Conservation (phyloP, 2,888 invertebrate species). For the Panopea generosa region DNA sequence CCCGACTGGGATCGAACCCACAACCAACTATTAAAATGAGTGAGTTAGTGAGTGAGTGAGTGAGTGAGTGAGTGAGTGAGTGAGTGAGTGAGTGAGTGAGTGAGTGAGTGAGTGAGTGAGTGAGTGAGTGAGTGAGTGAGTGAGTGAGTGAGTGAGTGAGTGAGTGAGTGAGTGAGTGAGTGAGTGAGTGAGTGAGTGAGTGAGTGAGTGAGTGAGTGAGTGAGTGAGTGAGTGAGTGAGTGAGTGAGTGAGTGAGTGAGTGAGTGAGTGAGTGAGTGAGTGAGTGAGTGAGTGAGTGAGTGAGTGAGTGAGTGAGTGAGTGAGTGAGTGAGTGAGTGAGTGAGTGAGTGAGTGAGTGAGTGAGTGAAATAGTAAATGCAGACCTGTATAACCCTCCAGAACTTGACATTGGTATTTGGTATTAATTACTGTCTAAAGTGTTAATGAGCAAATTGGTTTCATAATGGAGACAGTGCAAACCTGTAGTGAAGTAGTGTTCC, state of each 20-base stretch:
- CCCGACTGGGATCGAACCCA: too few relatives aligned
- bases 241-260: constrained; percentile 7
- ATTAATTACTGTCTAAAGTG: too few relatives aligned
- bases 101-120: constrained; percentile 8
- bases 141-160: not conserved
- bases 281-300: constrained; percentile 22
- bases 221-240: constrained; percentile 1
- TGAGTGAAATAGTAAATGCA: too few relatives aligned
- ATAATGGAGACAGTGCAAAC: too few relatives aligned
- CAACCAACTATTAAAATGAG: too few relatives aligned
- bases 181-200: not conserved
- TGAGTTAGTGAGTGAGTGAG: constrained; percentile 23
- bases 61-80: constrained; percentile 27
- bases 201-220: not conserved
- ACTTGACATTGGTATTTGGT: too few relatives aligned
- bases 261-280: constrained; percentile 21
- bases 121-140: constrained; percentile 21
- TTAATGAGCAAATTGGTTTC: too few relatives aligned
- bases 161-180: not conserved
- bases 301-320: constrained; percentile 23
- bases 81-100: constrained; percentile 15
- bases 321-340: constrained; percentile 25
- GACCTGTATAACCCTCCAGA: not conserved
- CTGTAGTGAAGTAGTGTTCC: too few relatives aligned
- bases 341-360: constrained; percentile 29